These are phyloP conservation scores for Bettongia penicillata DNA, from an alignment of 2,113 vertebrate genomes.

Conservation along the genomic window DNA sequence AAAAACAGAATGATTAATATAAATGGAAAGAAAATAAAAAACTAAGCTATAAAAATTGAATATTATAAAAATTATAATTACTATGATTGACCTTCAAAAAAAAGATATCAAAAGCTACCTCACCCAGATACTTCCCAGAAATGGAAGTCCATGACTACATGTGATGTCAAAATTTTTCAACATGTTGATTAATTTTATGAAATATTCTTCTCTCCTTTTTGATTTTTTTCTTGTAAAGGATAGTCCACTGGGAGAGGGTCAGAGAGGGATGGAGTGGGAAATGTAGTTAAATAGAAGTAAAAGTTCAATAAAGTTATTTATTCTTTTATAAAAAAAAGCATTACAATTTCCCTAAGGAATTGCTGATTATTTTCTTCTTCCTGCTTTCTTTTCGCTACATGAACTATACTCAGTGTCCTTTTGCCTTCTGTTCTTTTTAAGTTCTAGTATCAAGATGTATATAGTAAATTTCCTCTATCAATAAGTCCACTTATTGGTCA, in stretches of 20 bases:
- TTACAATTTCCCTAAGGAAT: not conserved
- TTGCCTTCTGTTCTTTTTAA: not conserved
- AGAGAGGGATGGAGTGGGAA: not conserved
- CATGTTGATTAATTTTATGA: not conserved
- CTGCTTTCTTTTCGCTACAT: not conserved
- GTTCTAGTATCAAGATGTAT: not conserved
- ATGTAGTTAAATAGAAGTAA: not conserved
- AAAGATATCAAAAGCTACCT: not conserved
- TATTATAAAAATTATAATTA: not conserved
- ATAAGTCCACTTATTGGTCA: not conserved
- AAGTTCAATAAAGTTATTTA: not conserved
- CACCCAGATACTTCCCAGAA: not conserved
- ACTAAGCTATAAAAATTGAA: not conserved
- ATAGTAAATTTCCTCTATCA: not conserved
- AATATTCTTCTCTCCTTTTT: not conserved
- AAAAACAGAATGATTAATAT: not conserved
- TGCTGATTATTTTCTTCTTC: not conserved
- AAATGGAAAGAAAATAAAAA: not conserved
- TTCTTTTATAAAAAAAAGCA: not conserved
- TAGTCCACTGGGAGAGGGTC: not conserved
- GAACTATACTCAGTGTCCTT: not conserved
- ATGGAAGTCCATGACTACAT: not conserved
- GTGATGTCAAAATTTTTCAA: not conserved
- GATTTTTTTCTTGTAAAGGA: not conserved
- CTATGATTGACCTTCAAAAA: not conserved